Conservation (phyloP, 92 coral and sea anemone species). For the Zoanthus sociatus region DNA sequence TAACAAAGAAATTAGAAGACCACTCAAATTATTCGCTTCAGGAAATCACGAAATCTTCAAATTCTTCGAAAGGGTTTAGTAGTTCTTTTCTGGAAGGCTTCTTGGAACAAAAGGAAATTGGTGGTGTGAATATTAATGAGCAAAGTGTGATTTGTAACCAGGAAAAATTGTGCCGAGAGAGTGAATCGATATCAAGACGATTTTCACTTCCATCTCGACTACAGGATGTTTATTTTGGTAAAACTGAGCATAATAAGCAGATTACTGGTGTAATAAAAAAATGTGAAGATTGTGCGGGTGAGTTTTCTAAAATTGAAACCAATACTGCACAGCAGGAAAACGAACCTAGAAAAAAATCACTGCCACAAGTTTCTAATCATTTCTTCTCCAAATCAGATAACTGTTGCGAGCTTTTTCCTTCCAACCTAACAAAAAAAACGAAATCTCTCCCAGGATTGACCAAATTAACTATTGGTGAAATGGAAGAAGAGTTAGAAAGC, state of each 20-base stretch:
- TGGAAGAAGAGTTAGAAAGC: slow-evolving; percentile 12
- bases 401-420: background rate
- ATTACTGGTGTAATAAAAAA: slow-evolving; percentile 14
- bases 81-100: slow-evolving; percentile 22
- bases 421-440: background rate
- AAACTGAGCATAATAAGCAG: background rate
- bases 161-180: slow-evolving; percentile 14
- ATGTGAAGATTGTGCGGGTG: background rate
- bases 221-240: background rate
- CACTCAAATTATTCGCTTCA: background rate
- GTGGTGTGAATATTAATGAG: background rate
- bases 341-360: background rate
- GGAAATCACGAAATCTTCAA: slow-evolving; percentile 15
- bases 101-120: slow-evolving; percentile 29
- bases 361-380: slow-evolving; percentile 1
- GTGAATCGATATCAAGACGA: background rate
- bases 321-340: background rate
- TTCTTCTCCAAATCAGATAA: background rate
- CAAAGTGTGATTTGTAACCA: background rate
- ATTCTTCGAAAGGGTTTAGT: slow-evolving; percentile 1
- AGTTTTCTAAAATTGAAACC: background rate
- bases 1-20: background rate
- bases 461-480: background rate
- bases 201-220: slow-evolving; percentile 38
- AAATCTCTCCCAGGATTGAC: slow-evolving; percentile 27